A percentile compares a stretch with the other conserved stretches of the same genome.
Conservation (phyloP, 2,797 vertebrate species). For the Mus minutoides region DNA sequence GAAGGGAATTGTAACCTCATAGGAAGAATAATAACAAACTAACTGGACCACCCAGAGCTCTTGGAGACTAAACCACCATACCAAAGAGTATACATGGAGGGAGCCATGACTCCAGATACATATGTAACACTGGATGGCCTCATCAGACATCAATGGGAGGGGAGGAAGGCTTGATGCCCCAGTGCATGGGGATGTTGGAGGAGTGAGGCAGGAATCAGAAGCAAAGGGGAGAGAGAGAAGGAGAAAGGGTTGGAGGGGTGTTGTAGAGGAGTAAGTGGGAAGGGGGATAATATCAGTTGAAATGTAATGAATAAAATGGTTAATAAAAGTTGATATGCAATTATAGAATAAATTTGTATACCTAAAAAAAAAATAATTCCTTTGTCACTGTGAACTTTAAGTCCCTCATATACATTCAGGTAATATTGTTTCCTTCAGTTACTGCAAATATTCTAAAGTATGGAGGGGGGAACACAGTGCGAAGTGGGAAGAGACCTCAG, state of each 20-base stretch:
- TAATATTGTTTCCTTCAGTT: conserved; percentile 16
- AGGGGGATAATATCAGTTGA: background rate
- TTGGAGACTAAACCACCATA: background rate
- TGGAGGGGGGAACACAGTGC: background rate
- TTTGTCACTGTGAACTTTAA: conserved; percentile 21
- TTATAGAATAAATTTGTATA: background rate
- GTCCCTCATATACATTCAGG: conserved; percentile 8
- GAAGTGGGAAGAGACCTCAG: background rate
- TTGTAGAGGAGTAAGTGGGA: background rate
- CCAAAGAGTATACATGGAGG: background rate
- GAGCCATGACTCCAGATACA: background rate
- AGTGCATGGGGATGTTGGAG: background rate
- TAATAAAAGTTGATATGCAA: background rate
- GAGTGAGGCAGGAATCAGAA: background rate
- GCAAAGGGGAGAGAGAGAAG: background rate
- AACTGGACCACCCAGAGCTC: background rate
- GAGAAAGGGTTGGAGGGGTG: background rate
- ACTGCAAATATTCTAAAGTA: conserved; percentile 22
- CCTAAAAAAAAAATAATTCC: background rate
- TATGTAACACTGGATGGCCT: background rate
- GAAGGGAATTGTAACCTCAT: background rate
- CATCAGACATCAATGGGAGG: background rate
- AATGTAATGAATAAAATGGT: background rate
- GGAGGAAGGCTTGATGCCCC: background rate
- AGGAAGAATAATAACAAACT: background rate